Percentiles rank a stretch among this genome's conserved stretches.
phyloP scores from a whole-genome alignment of 2,797 vertebrate genomes.

The Urocyon cinereoargenteus region DNA sequence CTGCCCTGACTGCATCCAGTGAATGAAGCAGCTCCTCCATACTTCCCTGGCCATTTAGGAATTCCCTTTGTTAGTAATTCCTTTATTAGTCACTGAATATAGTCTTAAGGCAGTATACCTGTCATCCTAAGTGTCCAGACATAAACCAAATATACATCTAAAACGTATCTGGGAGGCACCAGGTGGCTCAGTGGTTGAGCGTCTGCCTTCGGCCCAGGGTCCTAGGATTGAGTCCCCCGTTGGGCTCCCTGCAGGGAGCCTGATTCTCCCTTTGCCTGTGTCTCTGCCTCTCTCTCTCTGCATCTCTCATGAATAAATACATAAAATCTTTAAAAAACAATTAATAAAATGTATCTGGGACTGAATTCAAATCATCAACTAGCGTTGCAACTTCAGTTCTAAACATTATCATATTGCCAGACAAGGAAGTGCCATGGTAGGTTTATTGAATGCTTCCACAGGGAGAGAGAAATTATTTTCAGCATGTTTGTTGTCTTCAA shows the following conservation, averaged over 20 bases:
- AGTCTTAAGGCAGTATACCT: constrained; percentile 58
- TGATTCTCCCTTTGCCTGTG: too few relatives aligned
- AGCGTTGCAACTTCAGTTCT: constrained; percentile 50
- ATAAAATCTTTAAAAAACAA: too few relatives aligned
- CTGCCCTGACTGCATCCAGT: constrained; percentile 68
- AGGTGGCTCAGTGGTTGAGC: too few relatives aligned
- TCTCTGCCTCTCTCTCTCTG: too few relatives aligned
- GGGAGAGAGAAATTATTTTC: neutral
- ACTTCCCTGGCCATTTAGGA: constrained; percentile 68
- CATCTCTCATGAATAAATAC: too few relatives aligned
- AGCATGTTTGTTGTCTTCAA: neutral
- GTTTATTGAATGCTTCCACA: neutral
- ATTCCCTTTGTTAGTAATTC: constrained; percentile 74
- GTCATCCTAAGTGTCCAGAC: constrained; percentile 20
- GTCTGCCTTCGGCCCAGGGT: too few relatives aligned
- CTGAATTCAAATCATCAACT: constrained; percentile 68
- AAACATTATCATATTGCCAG: neutral
- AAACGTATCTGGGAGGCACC: constrained; percentile 2
- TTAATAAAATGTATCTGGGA: neutral
- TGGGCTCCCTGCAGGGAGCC: too few relatives aligned
- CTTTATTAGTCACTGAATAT: constrained; percentile 63
- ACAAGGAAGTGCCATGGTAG: neutral
- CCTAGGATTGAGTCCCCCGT: too few relatives aligned
- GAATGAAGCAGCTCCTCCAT: constrained; percentile 62
- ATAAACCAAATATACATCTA: constrained; percentile 48